These are phyloP conservation scores for Hoplostethus atlanticus DNA, from an alignment of 2,797 vertebrate species.

Conservation along the genomic window DNA sequence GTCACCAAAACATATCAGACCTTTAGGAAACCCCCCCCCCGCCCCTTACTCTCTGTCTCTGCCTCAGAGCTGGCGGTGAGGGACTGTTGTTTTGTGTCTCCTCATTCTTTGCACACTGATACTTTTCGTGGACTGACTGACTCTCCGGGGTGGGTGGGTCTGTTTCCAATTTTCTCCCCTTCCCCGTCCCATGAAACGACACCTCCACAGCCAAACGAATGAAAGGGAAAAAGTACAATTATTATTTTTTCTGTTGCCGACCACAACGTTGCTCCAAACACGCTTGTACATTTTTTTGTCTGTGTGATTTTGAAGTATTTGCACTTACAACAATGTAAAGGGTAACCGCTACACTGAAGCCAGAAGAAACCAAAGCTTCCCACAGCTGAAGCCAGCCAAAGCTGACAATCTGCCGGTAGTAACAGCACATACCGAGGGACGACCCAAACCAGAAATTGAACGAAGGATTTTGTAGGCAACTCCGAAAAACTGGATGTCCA, in stretches of 20 bases:
- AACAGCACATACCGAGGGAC: constrained; percentile 15
- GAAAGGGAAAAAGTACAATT: constrained; percentile 17
- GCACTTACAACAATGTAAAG: not conserved
- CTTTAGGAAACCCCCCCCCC: constrained; percentile 13
- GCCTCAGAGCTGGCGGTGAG: constrained; percentile 15
- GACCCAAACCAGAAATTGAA: constrained; percentile 33
- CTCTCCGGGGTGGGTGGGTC: constrained; percentile 69
- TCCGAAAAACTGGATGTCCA: constrained; percentile 4
- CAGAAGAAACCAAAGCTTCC: constrained; percentile 33
- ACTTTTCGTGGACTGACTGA: constrained; percentile 56
- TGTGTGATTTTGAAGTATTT: constrained; percentile 18
- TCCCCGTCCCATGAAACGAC: constrained; percentile 57
- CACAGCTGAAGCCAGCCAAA: constrained; percentile 39
- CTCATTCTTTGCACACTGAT: constrained; percentile 47
- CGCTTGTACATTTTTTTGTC: not conserved
- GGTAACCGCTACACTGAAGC: constrained; percentile 5
- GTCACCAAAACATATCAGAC: constrained; percentile 12
- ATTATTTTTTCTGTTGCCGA: constrained; percentile 5
- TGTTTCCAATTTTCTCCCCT: constrained; percentile 78
- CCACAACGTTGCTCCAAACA: constrained; percentile 13
- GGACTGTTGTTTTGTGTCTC: constrained; percentile 55
- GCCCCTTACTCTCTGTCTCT: constrained; percentile 1
- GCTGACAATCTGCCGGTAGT: constrained; percentile 31
- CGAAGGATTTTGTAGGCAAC: not conserved
- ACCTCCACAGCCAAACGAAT: constrained; percentile 62